Evolutionary conservation across 2,797 vertebrate species (phyloP).

Genomic region (Crenuchus spilurus): DNA sequence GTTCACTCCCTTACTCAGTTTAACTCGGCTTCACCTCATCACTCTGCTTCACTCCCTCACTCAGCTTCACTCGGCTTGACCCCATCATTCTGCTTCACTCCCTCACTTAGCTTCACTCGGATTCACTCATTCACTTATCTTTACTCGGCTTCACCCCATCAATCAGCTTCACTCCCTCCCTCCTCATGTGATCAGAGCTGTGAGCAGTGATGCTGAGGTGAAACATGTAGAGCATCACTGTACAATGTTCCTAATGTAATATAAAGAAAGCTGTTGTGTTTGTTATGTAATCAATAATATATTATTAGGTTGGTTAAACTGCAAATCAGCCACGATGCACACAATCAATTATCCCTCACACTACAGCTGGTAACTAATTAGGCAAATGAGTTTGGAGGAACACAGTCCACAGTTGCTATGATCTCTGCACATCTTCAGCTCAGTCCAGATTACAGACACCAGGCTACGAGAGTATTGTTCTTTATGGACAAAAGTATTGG

Average conservation of each 20-base stretch:
- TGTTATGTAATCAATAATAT: constrained; percentile 72
- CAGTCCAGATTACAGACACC: neutral
- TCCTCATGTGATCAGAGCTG: no score
- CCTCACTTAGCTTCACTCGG: no score
- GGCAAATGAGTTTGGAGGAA: constrained; percentile 59
- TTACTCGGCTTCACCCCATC: no score
- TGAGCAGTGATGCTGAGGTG: constrained; percentile 58
- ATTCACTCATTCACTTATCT: no score
- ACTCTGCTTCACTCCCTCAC: no score
- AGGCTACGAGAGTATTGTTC: neutral
- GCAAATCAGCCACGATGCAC: constrained; percentile 71
- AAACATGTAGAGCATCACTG: constrained; percentile 65
- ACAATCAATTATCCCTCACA: constrained; percentile 69
- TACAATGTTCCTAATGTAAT: constrained; percentile 53
- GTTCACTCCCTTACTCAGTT: no score
- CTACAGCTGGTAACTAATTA: constrained; percentile 69
- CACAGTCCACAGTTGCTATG: constrained; percentile 52
- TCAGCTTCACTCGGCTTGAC: no score
- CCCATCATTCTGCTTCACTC: no score
- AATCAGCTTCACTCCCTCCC: no score
- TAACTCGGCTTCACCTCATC: no score
- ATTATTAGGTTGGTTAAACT: constrained; percentile 78
- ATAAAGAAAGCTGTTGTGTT: constrained; percentile 57
- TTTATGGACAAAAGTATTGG: no score
- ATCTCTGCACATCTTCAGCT: constrained; percentile 18